phyloP scores from a whole-genome alignment of 2,113 vertebrate genomes.

The Nothobranchius furzeri region DNA sequence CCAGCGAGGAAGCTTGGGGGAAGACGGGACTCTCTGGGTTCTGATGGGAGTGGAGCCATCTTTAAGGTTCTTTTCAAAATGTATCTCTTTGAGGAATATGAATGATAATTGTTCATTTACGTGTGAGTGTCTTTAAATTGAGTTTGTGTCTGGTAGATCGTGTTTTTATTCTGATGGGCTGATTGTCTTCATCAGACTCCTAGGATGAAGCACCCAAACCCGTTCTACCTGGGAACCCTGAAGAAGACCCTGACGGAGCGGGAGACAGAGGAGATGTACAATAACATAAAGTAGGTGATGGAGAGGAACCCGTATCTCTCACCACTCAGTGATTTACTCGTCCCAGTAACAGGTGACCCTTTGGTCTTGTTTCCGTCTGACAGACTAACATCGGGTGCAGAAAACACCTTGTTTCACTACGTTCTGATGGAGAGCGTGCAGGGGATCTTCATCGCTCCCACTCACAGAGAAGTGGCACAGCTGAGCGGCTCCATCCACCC shows the following conservation, averaged over 20 bases:
- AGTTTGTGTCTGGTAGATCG: too few relatives aligned
- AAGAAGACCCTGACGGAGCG: slow-evolving; percentile 87
- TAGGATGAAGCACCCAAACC: slow-evolving; percentile 88
- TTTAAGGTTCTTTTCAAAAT: slow-evolving; percentile 71
- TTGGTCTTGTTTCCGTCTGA: background rate
- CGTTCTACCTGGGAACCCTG: slow-evolving; percentile 86
- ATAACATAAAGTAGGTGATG: slow-evolving; percentile 83
- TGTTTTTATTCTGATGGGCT: too few relatives aligned
- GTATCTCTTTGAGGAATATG: too few relatives aligned
- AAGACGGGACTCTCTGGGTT: slow-evolving; percentile 68
- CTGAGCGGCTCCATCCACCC: slow-evolving; percentile 89
- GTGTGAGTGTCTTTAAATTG: too few relatives aligned
- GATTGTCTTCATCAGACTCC: slow-evolving; percentile 67
- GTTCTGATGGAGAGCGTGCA: slow-evolving; percentile 90
- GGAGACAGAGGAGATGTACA: slow-evolving; percentile 84
- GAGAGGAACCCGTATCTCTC: background rate
- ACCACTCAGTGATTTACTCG: background rate
- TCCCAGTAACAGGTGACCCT: too few relatives aligned
- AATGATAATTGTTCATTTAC: too few relatives aligned
- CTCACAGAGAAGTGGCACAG: slow-evolving; percentile 87
- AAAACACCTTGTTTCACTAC: slow-evolving; percentile 97
- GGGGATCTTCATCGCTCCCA: slow-evolving; percentile 94
- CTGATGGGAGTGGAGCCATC: slow-evolving; percentile 71
- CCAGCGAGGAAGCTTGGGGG: slow-evolving; percentile 64
- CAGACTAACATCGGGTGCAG: slow-evolving; percentile 90